Conservation (phyloP, 2,113 vertebrate genomes). For the Dolichotis patagonum region DNA sequence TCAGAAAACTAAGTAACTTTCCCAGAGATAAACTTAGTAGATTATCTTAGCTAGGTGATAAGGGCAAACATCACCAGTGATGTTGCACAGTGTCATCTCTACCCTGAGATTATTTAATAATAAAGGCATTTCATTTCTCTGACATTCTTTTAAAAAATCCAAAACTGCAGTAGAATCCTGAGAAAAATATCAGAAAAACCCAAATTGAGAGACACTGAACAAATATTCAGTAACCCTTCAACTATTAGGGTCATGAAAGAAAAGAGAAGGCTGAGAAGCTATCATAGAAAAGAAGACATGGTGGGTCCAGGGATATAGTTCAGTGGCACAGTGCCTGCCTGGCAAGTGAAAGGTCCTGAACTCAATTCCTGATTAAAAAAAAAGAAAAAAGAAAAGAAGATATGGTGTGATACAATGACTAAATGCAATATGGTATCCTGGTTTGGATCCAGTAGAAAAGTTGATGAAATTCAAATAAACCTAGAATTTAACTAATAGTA, state of each 20-base stretch:
- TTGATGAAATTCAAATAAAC: not conserved
- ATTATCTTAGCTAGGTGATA: no score
- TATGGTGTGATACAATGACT: not conserved
- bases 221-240: not conserved
- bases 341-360: no score
- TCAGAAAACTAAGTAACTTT: not conserved
- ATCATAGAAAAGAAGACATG: not conserved
- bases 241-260: not conserved
- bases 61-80: not conserved
- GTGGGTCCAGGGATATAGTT: no score
- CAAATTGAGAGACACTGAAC: not conserved
- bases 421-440: no score
- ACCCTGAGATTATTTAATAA: no score
- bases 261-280: not conserved
- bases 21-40: not conserved
- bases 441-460: not conserved
- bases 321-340: no score
- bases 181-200: conserved; percentile 15
- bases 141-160: not conserved
- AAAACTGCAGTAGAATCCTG: not conserved
- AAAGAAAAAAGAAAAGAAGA: no score
- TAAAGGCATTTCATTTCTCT: no score
- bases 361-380: no score
- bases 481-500: not conserved
- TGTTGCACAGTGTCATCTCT: no score